These are phyloP conservation scores for Bombus fervidus DNA, from an alignment of 1,140 invertebrate genomes.

Conservation along the genomic window DNA sequence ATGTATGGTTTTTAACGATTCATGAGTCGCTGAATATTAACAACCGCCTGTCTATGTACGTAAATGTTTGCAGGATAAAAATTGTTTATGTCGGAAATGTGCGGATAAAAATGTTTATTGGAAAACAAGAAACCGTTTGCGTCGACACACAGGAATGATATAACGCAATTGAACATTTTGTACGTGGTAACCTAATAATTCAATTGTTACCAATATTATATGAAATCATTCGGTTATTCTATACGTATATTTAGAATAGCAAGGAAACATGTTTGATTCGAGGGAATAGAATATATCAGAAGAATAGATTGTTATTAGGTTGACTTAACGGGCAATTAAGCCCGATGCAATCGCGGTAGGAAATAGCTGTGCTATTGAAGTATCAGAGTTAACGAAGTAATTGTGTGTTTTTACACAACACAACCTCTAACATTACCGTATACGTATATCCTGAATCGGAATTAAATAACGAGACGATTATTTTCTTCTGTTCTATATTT, in stretches of 20 bases:
- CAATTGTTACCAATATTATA: not conserved
- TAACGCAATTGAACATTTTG: too few species aligned
- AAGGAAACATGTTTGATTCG: not conserved
- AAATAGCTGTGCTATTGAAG: constrained; percentile 38
- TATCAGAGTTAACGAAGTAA: constrained; percentile 46
- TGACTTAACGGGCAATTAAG: constrained; percentile 60
- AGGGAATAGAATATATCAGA: constrained; percentile 7
- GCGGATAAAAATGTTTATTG: too few species aligned
- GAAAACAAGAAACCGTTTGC: too few species aligned
- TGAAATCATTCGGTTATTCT: not conserved
- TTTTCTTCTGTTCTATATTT: not conserved
- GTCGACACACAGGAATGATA: too few species aligned
- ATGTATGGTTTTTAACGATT: too few species aligned
- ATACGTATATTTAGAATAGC: not conserved
- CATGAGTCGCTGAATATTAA: too few species aligned
- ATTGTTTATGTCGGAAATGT: too few species aligned
- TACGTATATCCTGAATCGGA: constrained; percentile 7
- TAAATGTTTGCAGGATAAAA: too few species aligned
- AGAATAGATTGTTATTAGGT: constrained; percentile 51
- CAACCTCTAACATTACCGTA: not conserved
- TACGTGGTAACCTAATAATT: not conserved
- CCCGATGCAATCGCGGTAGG: constrained; percentile 40
- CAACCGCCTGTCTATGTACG: too few species aligned
- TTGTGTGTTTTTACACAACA: constrained; percentile 33
- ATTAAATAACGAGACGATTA: constrained; percentile 17